These are phyloP conservation scores for Denticeps clupeoides DNA, from an alignment of 2,797 vertebrate genomes.

Conservation along the genomic window DNA sequence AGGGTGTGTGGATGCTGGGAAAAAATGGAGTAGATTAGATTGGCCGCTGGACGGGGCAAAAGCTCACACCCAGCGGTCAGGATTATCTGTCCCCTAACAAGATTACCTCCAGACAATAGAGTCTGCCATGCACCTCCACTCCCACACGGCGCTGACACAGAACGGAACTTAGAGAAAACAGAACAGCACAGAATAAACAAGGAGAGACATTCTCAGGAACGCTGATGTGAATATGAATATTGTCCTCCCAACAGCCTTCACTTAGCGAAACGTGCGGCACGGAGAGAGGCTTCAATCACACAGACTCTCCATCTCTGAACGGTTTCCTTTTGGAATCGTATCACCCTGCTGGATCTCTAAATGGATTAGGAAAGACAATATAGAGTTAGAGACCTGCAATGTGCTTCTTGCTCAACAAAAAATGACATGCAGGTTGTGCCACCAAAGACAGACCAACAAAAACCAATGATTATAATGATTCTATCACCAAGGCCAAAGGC, in stretches of 20 bases:
- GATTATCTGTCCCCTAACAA: conserved; percentile 8
- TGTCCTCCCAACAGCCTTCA: no score
- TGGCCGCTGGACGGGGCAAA: not conserved
- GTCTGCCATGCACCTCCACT: not conserved
- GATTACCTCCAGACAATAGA: conserved; percentile 9
- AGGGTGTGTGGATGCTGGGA: not conserved
- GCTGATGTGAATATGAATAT: no score
- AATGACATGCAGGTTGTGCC: no score
- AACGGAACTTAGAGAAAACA: not conserved
- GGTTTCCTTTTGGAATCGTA: not conserved
- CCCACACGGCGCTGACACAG: not conserved
- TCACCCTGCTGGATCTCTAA: not conserved
- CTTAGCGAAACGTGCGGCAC: no score
- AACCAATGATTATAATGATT: no score
- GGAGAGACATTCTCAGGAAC: not conserved
- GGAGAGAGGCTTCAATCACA: no score
- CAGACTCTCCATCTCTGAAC: not conserved
- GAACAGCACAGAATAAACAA: not conserved
- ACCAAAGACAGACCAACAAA: no score
- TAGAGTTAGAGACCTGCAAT: no score
- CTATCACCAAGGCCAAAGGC: no score
- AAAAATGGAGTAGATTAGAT: conserved; percentile 12
- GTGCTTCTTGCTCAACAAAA: no score
- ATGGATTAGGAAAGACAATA: conserved; percentile 5
- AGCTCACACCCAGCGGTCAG: conserved; percentile 2